Evolutionary conservation across 2,888 invertebrate species (phyloP).

Genomic region (Athalia circularis): DNA sequence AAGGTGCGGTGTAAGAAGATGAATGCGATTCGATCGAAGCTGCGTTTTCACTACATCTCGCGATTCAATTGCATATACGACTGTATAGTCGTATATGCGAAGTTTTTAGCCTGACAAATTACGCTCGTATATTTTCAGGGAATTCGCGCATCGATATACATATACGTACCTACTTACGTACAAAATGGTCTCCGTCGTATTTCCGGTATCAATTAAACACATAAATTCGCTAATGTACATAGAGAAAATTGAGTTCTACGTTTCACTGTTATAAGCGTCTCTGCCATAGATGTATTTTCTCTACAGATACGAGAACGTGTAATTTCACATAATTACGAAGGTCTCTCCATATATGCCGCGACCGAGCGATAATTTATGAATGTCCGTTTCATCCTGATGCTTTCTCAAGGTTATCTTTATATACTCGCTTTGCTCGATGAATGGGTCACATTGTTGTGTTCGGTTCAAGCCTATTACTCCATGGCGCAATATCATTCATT

Average conservation of each 20-base stretch:
- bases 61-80: background rate
- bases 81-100: background rate
- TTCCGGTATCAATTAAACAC: background rate
- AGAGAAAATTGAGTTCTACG: too few species aligned
- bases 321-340: conserved; percentile 18
- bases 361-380: conserved; percentile 37
- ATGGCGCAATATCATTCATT: conserved; percentile 34
- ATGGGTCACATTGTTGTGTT: conserved; percentile 22
- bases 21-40: conserved; percentile 30
- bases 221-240: too few species aligned
- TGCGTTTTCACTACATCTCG: conserved; percentile 14
- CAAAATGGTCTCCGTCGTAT: too few species aligned
- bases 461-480: background rate
- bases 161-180: too few species aligned
- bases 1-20: background rate
- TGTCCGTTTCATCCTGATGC: conserved; percentile 30
- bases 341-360: background rate
- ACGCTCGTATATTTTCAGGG: background rate
- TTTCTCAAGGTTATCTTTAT: conserved; percentile 32
- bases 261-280: too few species aligned
- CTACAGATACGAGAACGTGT: background rate
- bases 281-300: too few species aligned
- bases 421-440: conserved; percentile 17
- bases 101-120: conserved; percentile 24
- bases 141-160: background rate